phyloP scores from a whole-genome alignment of 1,140 invertebrate genomes.

The Muscidifurax raptorellus region DNA sequence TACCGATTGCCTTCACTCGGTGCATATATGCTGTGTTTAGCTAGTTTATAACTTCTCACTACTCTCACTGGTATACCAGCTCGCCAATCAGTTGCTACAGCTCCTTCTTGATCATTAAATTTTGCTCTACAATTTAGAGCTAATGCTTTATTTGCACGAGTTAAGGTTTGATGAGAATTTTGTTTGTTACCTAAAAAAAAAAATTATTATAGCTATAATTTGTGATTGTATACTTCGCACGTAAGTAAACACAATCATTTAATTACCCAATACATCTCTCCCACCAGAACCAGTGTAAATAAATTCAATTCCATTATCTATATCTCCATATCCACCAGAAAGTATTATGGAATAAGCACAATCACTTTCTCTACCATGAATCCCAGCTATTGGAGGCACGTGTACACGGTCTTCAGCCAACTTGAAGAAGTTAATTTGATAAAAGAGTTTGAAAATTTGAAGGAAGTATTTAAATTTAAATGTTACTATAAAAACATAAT shows the following conservation, averaged over 20 bases:
- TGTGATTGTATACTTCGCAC: background rate
- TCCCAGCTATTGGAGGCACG: slow-evolving; percentile 88
- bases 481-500: background rate
- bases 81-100: slow-evolving; percentile 83
- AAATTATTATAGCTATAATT: background rate
- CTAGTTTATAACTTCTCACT: slow-evolving; percentile 82
- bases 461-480: background rate
- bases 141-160: slow-evolving; percentile 85
- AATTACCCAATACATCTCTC: slow-evolving; percentile 81
- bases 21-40: slow-evolving; percentile 86
- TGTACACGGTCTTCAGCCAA: slow-evolving; percentile 87
- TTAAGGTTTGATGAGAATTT: slow-evolving; percentile 72
- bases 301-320: slow-evolving; percentile 89
- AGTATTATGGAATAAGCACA: slow-evolving; percentile 91
- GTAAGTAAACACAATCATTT: background rate
- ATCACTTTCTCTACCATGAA: slow-evolving; percentile 86
- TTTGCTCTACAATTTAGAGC: slow-evolving; percentile 86
- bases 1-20: slow-evolving; percentile 82
- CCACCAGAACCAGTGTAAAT: slow-evolving; percentile 90
- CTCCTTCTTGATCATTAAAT: slow-evolving; percentile 80
- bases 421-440: background rate
- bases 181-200: slow-evolving; percentile 77
- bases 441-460: background rate
- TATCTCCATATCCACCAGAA: slow-evolving; percentile 91
- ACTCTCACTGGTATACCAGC: slow-evolving; percentile 85